Evolutionary conservation across 2,113 vertebrate genomes (phyloP).

Genomic region (Castor canadensis): DNA sequence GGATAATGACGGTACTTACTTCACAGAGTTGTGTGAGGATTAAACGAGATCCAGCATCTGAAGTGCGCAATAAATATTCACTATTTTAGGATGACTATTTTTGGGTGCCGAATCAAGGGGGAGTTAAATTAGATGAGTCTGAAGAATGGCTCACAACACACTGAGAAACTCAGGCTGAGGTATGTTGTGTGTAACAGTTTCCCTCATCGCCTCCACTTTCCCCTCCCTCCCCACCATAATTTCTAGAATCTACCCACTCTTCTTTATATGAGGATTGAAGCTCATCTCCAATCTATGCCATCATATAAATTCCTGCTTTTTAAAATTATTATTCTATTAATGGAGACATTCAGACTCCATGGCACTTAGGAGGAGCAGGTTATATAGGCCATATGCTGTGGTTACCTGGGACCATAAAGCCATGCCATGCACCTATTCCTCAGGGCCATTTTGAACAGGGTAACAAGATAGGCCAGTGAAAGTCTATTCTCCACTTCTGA

Average conservation of each 20-base stretch:
- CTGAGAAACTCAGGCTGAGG: neutral
- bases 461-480: neutral
- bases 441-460: neutral
- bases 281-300: neutral
- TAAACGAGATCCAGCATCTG: neutral
- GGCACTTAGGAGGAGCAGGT: neutral
- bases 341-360: neutral
- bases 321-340: neutral
- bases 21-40: neutral
- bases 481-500: neutral
- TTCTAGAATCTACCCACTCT: neutral
- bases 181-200: neutral
- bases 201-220: neutral
- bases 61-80: slow-evolving; percentile 37
- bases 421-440: rapidly evolving
- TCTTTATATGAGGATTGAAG: neutral
- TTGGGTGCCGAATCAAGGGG: neutral
- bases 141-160: neutral
- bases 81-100: slow-evolving; percentile 17
- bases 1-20: neutral
- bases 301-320: neutral
- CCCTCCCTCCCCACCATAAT: neutral
- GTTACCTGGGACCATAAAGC: neutral
- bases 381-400: too few relatives aligned
- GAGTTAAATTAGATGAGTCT: neutral